A percentile compares a stretch with the other conserved stretches of the same genome.
Conservation (phyloP, 2,113 vertebrate species). For the Cephalopholis sonnerati region DNA sequence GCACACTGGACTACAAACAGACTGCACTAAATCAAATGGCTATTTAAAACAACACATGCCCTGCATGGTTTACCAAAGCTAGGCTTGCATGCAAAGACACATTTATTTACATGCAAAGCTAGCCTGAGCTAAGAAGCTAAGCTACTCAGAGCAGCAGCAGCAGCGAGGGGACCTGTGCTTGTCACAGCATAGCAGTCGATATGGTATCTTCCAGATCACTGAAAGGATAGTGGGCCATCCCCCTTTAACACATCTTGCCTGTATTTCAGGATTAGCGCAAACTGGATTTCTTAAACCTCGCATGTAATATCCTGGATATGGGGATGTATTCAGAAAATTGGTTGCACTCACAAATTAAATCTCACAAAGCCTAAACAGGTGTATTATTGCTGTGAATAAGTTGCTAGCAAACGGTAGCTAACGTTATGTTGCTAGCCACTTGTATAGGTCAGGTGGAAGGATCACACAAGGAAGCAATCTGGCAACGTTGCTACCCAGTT, state of each 20-base stretch:
- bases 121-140: conserved; percentile 37
- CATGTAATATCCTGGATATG: neutral
- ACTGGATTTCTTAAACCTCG: conserved; percentile 9
- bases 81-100: neutral
- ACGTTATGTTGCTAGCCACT: conserved; percentile 51
- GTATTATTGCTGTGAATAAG: neutral
- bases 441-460: conserved; percentile 59
- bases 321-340: neutral
- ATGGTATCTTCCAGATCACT: conserved; percentile 73
- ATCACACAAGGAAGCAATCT: conserved; percentile 45
- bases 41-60: neutral
- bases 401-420: conserved; percentile 54
- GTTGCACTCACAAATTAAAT: neutral
- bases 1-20: conserved; percentile 21
- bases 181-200: conserved; percentile 54
- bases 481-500: conserved; percentile 8
- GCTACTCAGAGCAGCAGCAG: conserved; percentile 12
- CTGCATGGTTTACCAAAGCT: neutral
- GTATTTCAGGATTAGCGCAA: conserved; percentile 21
- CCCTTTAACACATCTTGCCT: conserved; percentile 21
- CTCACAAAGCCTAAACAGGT: conserved; percentile 14
- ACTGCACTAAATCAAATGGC: conserved; percentile 28
- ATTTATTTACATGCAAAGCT: conserved; percentile 28
- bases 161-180: conserved; percentile 26
- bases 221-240: conserved; percentile 62